Base-by-base conservation (phyloP, 2,113 vertebrate genomes). In the Rallus limicola region DNA sequence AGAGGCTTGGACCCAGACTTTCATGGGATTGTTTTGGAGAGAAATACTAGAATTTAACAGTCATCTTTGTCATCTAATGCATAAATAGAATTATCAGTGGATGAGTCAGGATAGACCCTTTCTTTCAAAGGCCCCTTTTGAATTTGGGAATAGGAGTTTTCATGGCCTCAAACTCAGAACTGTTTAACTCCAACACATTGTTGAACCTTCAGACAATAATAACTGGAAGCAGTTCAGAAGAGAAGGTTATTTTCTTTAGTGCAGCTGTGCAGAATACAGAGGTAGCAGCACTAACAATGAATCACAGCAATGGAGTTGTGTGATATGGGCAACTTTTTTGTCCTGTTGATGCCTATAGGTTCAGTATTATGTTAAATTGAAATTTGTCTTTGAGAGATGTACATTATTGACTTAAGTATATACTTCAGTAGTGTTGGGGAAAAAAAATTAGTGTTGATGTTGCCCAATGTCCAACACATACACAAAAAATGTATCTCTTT, bases 1-100 rank as follows among this genome's bases (percentile, higher is more conserved):
- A 50, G 29, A 53, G 16, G 68, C 59, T 56, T 76, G 28, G 50
- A 42, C 1, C 2, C 0, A 0, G 10, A 8, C 34, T 82, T 70
- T 82, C 38, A 26, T 64, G 58, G 33, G 36, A 42, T 72, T 4
- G 3, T 58, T 93, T 88, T 59, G 88, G 31, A 86, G 46, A 77
- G 33, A 77, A 77, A 31, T 72, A 31, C 0, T 4, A 65, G 34
- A 81, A 64, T 24, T 80, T 80, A 18, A 31, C 33, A 77, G 33
- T 56, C 16, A 14, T 82, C 56, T 86, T 63, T 85, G 72, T 82
- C 34, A 76, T 33, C 38, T 83, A 62, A 56, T 60, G 16, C 21
- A 44, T 80, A 40, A 53, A 62, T 16, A 53, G 55, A 64, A 33
- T 63, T 65, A 53, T 31, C 31, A 67, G 3, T 46, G 23, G 28